A percentile compares a stretch with the other conserved stretches of the same genome.
Conservation (phyloP, 2,113 vertebrate species). For the Steatornis caripensis region DNA sequence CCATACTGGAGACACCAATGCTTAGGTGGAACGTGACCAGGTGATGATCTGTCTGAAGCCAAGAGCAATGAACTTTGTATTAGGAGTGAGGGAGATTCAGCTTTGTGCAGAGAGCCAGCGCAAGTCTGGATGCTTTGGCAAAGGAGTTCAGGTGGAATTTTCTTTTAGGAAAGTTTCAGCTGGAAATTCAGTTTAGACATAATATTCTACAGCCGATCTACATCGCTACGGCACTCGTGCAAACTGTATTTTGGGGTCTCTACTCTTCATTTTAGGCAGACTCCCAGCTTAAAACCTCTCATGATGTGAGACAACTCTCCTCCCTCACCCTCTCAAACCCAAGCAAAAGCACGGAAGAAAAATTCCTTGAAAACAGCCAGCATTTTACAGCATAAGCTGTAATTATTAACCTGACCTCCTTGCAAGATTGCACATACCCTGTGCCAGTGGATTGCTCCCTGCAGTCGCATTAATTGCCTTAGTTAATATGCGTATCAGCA, state of each 20-base stretch:
- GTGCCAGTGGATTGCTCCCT: background rate
- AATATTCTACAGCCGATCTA: background rate
- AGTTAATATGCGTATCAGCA: rapidly evolving
- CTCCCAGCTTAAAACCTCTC: background rate
- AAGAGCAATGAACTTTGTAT: background rate
- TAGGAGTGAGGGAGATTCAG: rapidly evolving
- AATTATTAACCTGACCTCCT: background rate
- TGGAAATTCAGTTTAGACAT: background rate
- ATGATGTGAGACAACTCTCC: background rate
- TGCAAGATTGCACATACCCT: background rate
- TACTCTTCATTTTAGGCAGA: background rate
- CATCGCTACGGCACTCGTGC: rapidly evolving
- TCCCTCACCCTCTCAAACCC: background rate
- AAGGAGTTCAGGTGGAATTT: background rate
- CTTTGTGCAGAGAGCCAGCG: background rate
- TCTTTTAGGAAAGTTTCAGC: background rate
- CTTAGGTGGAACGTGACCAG: background rate
- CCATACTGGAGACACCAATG: rapidly evolving
- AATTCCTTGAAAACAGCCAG: background rate
- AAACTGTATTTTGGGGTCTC: background rate
- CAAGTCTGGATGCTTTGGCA: background rate
- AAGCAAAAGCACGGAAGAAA: background rate
- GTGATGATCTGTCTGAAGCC: background rate
- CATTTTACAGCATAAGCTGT: background rate
- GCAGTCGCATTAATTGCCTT: background rate